Evolutionary conservation across 2,113 vertebrate genomes (phyloP), one percentile per base, ranked within the genome.

Genomic region (Rattus rattus): DNA sequence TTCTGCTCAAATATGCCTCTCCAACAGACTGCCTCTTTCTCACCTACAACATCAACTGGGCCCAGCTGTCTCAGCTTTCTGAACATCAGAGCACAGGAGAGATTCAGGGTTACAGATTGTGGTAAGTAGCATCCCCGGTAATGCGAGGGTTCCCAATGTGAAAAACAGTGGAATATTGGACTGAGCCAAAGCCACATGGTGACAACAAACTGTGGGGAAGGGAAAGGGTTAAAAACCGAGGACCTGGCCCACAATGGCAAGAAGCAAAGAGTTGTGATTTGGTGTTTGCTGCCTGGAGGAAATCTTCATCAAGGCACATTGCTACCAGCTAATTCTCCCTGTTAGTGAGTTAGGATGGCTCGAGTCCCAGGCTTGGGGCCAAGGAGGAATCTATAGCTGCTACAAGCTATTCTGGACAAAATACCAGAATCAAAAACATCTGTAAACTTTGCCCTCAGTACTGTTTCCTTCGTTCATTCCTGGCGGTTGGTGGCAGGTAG

Each of bases 281-380:
- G 95, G 87, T 96, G 76, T 92, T 52, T 47, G 94, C 94, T 96
- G 94, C 91, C 94, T 93, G 43, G 0, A 1, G 90, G 96, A 92
- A 91, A 95, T 92, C 95, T 92, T 85, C 72, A 59, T 96, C 98
- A 97, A 98, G 97, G 98, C 95, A 98, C 97, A 95, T 95, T 65
- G 96, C 97, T 97, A 84, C 95, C 52, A 81, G 97, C 94, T 90
- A 72, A 90, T 93, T 95, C 94, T 97, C 94, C 96, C 95, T 80
- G 69, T 86, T 39, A 81, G 83, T 90, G 61, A 96, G 88, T 96
- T 92, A 86, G 0, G 61, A 94, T 72, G 94, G 96, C 96, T 89
- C 63, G 90, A 95, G 65, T 28, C 88, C 72, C 92, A 86, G 93
- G 88, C 88, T 75, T 63, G 91, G 90, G 85, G 56, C 75, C 88